Percentiles rank a stretch among this genome's conserved stretches.
These are phyloP conservation scores for Knipowitschia caucasica DNA, from an alignment of 2,797 vertebrate species.

Conservation along the genomic window DNA sequence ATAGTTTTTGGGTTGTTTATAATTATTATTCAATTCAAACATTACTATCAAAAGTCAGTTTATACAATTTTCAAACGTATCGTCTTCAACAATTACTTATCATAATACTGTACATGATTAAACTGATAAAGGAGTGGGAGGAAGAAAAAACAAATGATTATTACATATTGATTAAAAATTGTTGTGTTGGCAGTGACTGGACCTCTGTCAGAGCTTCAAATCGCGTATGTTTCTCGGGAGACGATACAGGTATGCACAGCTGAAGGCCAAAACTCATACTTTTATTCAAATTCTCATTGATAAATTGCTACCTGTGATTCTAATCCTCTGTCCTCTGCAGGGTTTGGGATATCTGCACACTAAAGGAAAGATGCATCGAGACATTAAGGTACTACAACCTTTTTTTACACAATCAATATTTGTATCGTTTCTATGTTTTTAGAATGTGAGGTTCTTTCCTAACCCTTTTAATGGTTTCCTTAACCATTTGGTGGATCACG, in stretches of 20 bases:
- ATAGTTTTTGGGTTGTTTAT: too few relatives aligned
- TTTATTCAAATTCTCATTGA: neutral
- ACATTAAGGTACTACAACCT: conserved; percentile 94
- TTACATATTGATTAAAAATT: neutral
- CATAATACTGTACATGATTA: too few relatives aligned
- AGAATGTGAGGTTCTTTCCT: too few relatives aligned
- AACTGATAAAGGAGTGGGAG: too few relatives aligned
- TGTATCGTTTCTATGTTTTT: too few relatives aligned
- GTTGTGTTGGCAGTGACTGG: conserved; percentile 82
- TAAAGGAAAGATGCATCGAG: conserved; percentile 97
- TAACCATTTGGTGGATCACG: too few relatives aligned
- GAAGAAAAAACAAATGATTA: too few relatives aligned
- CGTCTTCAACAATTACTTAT: too few relatives aligned
- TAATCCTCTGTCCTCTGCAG: conserved; percentile 57
- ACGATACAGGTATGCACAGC: conserved; percentile 85
- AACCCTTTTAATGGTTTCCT: too few relatives aligned
- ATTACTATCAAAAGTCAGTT: too few relatives aligned
- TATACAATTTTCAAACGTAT: too few relatives aligned
- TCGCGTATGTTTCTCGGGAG: conserved; percentile 93
- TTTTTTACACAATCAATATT: neutral
- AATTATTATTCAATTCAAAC: too few relatives aligned
- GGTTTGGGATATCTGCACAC: conserved; percentile 92
- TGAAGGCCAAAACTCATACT: neutral
- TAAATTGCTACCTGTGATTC: neutral
- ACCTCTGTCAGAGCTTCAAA: conserved; percentile 92